Base-by-base conservation (phyloP, 2,888 invertebrate genomes). In the Scaptomyza cyrtandrae region DNA sequence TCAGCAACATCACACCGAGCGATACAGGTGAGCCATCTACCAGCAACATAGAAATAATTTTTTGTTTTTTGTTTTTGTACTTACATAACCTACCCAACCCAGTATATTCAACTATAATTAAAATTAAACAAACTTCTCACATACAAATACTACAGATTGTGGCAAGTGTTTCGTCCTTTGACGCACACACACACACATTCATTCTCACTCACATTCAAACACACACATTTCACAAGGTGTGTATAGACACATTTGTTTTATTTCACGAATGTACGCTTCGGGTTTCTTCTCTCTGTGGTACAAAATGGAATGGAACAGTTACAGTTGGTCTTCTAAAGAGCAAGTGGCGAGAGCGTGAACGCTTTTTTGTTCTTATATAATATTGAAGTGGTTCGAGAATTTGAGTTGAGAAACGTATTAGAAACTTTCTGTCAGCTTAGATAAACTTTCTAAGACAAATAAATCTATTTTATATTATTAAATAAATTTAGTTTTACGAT, bases 1-100 rank as follows among this genome's bases (percentile, higher is more conserved):
- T 91, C 93, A 95, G 92, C 93, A 94, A 92, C 94, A 94, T 90
- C 93, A 95, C 91, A 94, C 95, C 93, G 93, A 94, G 95, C 90
- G 95, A 96, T 90, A 94, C 95, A 95, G 96, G 96, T 96, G 87
- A 93, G 94, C 31, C 29, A 16, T 13, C 37, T 14, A 37, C 5
- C n/a, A n/a, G 37, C 24, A 4, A 35, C 27, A 31, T 27, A 33
- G 13, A 39, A 3, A n/a, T 24, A n/a, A 1, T 1, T 9, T 14
- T 27, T 11, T 27, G n/a, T 6, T 3, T 57, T 41, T 29, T 35
- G 5, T 33, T 27, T 52, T 16, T 35, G 64, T 61, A 59, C 77
- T 83, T 83, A 77, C 88, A 87, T 83, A 83, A 83, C 69, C 57
- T 60, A 57, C 39, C 65, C 35, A 19, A 33, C 58, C 48, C 27